Percentiles rank a stretch among this genome's conserved stretches.
phyloP scores from a whole-genome alignment of 23 tunicate species.

The Halocynthia roretzi region DNA sequence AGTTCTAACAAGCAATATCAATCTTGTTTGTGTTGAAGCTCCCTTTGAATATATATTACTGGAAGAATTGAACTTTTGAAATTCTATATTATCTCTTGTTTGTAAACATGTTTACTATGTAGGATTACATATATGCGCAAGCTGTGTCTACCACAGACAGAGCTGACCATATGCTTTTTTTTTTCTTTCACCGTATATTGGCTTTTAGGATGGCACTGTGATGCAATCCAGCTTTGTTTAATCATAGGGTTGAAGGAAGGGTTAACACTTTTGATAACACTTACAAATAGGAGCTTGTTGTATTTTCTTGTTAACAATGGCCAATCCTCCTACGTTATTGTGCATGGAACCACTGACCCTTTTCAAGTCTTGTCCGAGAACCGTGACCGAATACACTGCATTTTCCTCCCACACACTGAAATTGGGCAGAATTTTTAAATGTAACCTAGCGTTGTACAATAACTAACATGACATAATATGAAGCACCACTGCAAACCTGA shows the following conservation, averaged over 20 bases:
- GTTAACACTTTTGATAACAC: neutral
- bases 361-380: constrained; percentile 32
- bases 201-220: neutral
- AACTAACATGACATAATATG: no score
- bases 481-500: constrained; percentile 32
- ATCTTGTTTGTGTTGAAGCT: no score
- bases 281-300: constrained; percentile 49
- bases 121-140: no score
- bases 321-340: constrained; percentile 46
- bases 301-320: constrained; percentile 42
- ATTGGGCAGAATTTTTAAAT: neutral
- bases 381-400: constrained; percentile 50
- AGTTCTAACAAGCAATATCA: no score
- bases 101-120: no score
- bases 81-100: no score
- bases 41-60: no score
- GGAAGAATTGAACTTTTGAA: no score
- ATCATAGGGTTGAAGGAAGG: neutral
- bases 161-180: no score
- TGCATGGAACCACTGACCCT: constrained; percentile 10
- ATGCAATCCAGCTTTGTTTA: neutral
- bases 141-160: no score
- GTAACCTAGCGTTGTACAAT: neutral
- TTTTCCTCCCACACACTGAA: constrained; percentile 65
- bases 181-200: neutral